Evolutionary conservation across 2,113 vertebrate genomes (phyloP), one percentile per base, ranked within the genome.

Genomic region (Meleagris gallopavo): DNA sequence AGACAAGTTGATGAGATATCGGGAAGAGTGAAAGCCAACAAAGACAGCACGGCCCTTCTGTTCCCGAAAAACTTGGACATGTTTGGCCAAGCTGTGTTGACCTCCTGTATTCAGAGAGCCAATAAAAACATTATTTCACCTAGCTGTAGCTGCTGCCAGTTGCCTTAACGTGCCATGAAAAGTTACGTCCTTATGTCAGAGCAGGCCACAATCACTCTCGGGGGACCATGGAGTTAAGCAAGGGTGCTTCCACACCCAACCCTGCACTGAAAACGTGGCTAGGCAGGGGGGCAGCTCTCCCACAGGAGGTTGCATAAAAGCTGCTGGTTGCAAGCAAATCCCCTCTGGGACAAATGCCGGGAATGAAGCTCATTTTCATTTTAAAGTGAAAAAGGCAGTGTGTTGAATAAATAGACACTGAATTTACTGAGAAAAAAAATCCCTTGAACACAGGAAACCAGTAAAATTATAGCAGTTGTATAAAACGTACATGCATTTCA

Each of bases 121-220:
- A 94, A 91, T 43, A 80, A 89, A 88, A 96, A 90, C 95, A 93
- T 73, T 62, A 93, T 94, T 94, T 88, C 79, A 91, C 95, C 90
- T 91, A 93, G 92, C 40, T 87, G 43, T 32, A 84, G 72, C 86
- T 92, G 48, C 69, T 86, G 69, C 61, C 2, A 2, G 52, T 92
- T 96, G 91, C 89, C 71, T 86, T 83, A 95, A 88, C 34, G 83
- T 90, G 75, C 88, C 75, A 70, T 89, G 83, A 96, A 82, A 89
- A 62, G 12, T 72, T 62, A 8, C 11, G 48, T 83, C 82, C 82
- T 38, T 85, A 41, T 86, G 91, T 88, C 66, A 79, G 87, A 6
- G 3, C 25, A 55, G 89, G 58, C 81, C 10, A 3, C 10, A 67
- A 83, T 88, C 18, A 3, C 67, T 58, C 95, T 79, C 41, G 1